Base-by-base conservation (phyloP, 2,888 invertebrate genomes). In the Linnaemya tessellans region DNA sequence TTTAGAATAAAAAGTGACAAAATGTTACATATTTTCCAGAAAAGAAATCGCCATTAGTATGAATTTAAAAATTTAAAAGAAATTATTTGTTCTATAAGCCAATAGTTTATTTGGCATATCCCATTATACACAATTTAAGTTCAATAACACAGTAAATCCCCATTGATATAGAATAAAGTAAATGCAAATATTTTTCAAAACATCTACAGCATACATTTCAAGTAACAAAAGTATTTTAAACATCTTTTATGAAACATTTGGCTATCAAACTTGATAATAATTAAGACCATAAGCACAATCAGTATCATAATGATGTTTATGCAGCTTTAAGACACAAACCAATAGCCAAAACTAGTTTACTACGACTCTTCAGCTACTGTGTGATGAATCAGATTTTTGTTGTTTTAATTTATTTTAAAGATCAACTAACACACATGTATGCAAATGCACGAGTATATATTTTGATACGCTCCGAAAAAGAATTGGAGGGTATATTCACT, bases 101-200 rank as follows among this genome's bases (percentile, higher is more conserved):
- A 78, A 54, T 62, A 1, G 41, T n/a, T 41, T 13, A 9, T 60
- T 25, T 78, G 15, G 51, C 51, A 35, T 20, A 54, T 79, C 71
- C 54, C 35, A 54, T n/a, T 54, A 22, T 25, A 20, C 22, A 3
- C 38, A 60, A 49, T 38, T 49, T 77, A 22, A 20, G 46, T 73
- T 80, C 56, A 64, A 80, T 64, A 56, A 46, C 64, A 13, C 30
- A 8, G 67, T 38, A 73, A 80, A 80, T 67, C n/a, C 67, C 67
- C 73, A 5, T 38, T 3, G 7, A 49, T 1, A 51, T 20, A 20
- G 18, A 49, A 30, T 46, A 46, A 54, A 54, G 11, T n/a, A 35
- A 51, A 58, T 13, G 7, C 18, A 43, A 73, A 60, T 46, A 4
- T 35, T 30, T 4, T 62, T 35, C 35, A 46, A 67, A 38, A 41